These are phyloP conservation scores for Trichonephila clavata DNA, from an alignment of 1,140 invertebrate species.

Conservation along the genomic window DNA sequence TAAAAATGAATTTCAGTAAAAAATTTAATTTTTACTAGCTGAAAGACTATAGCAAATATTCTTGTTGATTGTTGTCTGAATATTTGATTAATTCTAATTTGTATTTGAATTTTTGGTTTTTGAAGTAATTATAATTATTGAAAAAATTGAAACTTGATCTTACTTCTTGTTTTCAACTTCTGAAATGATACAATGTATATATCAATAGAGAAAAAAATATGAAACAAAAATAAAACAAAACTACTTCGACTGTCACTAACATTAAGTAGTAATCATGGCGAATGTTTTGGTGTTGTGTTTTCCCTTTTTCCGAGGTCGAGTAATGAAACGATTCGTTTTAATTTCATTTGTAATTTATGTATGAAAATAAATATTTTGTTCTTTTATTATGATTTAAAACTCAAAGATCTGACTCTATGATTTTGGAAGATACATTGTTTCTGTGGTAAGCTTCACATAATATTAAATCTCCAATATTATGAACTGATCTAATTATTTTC, in stretches of 20 bases:
- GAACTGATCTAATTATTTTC: not conserved
- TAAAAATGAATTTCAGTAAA: no score
- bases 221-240: conserved; percentile 50
- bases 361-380: conserved; percentile 16
- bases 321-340: conserved; percentile 48
- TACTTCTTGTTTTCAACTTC: not conserved
- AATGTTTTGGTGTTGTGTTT: conserved; percentile 75
- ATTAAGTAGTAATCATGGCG: conserved; percentile 71
- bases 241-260: conserved; percentile 64
- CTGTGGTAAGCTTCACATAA: not conserved
- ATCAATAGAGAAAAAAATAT: conserved; percentile 6
- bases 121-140: no score
- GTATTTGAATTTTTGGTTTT: no score
- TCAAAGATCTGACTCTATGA: not conserved
- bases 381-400: not conserved
- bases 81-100: no score
- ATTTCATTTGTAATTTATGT: not conserved
- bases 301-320: conserved; percentile 56
- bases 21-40: no score
- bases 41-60: no score
- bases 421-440: not conserved
- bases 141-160: not conserved
- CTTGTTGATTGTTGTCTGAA: no score
- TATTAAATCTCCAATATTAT: not conserved
- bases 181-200: conserved; percentile 40